Evolutionary conservation across 1,140 invertebrate species (phyloP).

Genomic region (Bursaphelenchus mucronatus): DNA sequence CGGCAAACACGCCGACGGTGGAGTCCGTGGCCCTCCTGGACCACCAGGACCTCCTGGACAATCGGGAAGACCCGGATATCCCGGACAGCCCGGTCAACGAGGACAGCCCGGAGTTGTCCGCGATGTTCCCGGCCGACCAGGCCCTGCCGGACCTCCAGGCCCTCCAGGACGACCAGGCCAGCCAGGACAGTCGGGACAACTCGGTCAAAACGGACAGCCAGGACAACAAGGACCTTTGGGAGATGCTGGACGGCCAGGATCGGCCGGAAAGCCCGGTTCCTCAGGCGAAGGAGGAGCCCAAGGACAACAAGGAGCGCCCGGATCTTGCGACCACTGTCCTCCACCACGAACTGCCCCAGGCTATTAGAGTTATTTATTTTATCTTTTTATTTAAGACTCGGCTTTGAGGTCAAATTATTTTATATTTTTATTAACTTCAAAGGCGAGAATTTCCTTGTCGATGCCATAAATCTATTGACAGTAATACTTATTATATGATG

Average conservation of each 20-base stretch:
- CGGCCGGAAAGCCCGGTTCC: slow-evolving; percentile 1
- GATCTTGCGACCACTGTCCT: slow-evolving; percentile 14
- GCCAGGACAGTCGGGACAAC: slow-evolving; percentile 7
- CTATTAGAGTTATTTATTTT: slow-evolving; percentile 2
- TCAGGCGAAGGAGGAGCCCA: background rate
- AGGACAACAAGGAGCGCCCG: slow-evolving; percentile 13
- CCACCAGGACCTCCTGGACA: slow-evolving; percentile 32
- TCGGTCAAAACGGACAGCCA: background rate
- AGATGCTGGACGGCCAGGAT: slow-evolving; percentile 9
- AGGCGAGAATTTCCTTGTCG: too few relatives aligned
- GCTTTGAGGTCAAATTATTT: too few relatives aligned
- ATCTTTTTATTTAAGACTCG: too few relatives aligned
- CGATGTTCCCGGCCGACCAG: slow-evolving; percentile 18
- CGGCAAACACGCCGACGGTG: slow-evolving; percentile 30
- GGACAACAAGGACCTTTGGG: slow-evolving; percentile 3
- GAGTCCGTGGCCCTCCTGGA: slow-evolving; percentile 35
- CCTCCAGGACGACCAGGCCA: slow-evolving; percentile 13
- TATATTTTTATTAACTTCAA: too few relatives aligned
- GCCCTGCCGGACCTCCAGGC: slow-evolving; percentile 38
- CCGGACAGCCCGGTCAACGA: slow-evolving; percentile 27
- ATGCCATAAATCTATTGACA: too few relatives aligned
- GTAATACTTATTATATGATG: too few relatives aligned
- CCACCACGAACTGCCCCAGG: slow-evolving; percentile 5
- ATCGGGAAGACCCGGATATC: slow-evolving; percentile 29
- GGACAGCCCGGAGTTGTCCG: slow-evolving; percentile 28